Conservation (phyloP, 2,888 invertebrate species). For the Chrysopilus asiliformis region DNA sequence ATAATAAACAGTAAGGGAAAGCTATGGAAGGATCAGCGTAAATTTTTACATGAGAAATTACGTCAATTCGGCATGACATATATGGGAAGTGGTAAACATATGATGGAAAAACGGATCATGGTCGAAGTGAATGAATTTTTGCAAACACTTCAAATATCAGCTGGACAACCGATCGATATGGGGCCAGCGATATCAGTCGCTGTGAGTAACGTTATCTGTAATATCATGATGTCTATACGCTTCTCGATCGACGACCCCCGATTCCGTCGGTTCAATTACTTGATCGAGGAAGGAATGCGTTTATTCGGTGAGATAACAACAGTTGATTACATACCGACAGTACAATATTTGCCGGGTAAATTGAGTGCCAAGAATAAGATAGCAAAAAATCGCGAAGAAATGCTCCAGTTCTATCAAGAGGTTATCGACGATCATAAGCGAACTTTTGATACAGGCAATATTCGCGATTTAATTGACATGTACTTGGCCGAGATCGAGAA, state of each 20-base stretch:
- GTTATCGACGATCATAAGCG: conserved; percentile 69
- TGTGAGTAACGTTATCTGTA: conserved; percentile 83
- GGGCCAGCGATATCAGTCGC: conserved; percentile 65
- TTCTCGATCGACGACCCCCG: conserved; percentile 64
- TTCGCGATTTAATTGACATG: conserved; percentile 73
- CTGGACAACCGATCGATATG: conserved; percentile 57
- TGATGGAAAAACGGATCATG: conserved; percentile 76
- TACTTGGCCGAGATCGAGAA: conserved; percentile 76
- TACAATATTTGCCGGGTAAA: conserved; percentile 51
- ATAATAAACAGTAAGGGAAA: conserved; percentile 80
- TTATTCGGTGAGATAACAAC: conserved; percentile 72
- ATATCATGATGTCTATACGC: conserved; percentile 76
- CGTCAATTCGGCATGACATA: conserved; percentile 81
- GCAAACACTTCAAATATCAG: conserved; percentile 45
- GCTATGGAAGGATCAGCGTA: conserved; percentile 81
- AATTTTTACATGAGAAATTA: conserved; percentile 74
- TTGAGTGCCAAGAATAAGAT: conserved; percentile 48
- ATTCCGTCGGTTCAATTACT: conserved; percentile 64
- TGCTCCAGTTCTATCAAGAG: conserved; percentile 72
- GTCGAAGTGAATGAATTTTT: conserved; percentile 71
- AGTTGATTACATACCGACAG: conserved; percentile 70
- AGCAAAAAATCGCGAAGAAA: conserved; percentile 62
- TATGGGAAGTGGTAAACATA: conserved; percentile 62
- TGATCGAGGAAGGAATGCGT: conserved; percentile 86
- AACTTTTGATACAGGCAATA: conserved; percentile 59